Conservation (phyloP, 2,888 invertebrate species). For the Tetropium fuscum region DNA sequence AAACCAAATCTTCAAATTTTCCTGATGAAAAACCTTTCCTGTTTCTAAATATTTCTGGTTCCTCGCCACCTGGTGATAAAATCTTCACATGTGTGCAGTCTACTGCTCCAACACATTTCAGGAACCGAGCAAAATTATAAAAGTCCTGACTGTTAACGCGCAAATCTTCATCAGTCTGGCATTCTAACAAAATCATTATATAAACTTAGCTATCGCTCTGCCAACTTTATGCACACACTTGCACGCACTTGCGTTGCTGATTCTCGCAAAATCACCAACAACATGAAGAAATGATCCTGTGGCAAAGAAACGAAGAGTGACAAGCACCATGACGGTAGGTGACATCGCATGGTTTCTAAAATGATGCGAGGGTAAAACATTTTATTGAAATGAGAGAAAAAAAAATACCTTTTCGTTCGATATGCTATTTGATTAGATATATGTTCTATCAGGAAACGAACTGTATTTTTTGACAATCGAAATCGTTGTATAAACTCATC, state of each 20-base stretch:
- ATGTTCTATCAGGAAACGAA: not conserved
- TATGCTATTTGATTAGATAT: not conserved
- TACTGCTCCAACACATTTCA: no score
- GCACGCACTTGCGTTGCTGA: not conserved
- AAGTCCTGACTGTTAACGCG: no score
- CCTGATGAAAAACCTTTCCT: no score
- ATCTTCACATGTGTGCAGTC: no score
- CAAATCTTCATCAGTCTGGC: no score
- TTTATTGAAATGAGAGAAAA: not conserved
- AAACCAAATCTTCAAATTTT: no score
- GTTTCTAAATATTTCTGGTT: no score
- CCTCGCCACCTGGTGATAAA: no score
- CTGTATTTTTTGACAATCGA: not conserved
- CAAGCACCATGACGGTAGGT: not conserved
- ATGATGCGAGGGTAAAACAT: not conserved
- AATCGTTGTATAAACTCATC: not conserved
- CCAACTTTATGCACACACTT: not conserved
- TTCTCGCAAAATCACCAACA: slow-evolving; percentile 22
- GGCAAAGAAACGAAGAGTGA: not conserved
- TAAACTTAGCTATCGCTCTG: not conserved
- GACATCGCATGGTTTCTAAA: not conserved
- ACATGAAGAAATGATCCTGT: slow-evolving; percentile 17
- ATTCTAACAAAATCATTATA: no score
- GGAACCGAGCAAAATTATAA: no score
- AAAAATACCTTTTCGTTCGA: not conserved